These are phyloP conservation scores for Colostygia pectinataria DNA, from an alignment of 2,888 invertebrate species.

Conservation along the genomic window DNA sequence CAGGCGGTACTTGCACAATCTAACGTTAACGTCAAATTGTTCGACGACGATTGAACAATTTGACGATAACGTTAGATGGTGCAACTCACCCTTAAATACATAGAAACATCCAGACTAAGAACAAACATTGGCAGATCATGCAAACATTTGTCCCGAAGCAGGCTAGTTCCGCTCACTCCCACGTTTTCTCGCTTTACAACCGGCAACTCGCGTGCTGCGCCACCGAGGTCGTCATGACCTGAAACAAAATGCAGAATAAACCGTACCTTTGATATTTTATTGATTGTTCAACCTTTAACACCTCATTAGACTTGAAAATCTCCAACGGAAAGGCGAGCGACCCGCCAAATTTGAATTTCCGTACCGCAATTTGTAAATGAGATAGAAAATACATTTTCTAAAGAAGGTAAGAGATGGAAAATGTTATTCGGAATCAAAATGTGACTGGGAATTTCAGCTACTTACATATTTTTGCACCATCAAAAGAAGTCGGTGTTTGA, in stretches of 20 bases:
- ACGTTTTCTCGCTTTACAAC: too few relatives aligned
- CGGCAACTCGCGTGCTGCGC: too few relatives aligned
- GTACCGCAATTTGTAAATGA: constrained; percentile 60
- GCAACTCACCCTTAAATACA: too few relatives aligned
- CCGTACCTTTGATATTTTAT: constrained; percentile 62
- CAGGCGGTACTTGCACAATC: too few relatives aligned
- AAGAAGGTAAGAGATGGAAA: constrained; percentile 46
- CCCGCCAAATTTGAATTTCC: constrained; percentile 80
- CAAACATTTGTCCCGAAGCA: too few relatives aligned
- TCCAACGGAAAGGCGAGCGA: constrained; percentile 77
- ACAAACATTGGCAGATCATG: too few relatives aligned
- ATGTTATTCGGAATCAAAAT: constrained; percentile 66
- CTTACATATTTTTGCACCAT: constrained; percentile 81
- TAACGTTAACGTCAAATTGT: too few relatives aligned
- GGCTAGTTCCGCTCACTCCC: too few relatives aligned
- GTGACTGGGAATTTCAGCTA: constrained; percentile 75
- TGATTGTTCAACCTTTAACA: constrained; percentile 77
- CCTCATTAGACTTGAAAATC: constrained; percentile 77
- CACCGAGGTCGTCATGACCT: too few relatives aligned
- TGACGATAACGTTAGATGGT: too few relatives aligned
- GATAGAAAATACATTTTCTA: constrained; percentile 37
- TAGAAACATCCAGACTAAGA: too few relatives aligned
- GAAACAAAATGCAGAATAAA: constrained; percentile 28
- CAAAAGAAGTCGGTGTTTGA: constrained; percentile 75
- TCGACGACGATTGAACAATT: too few relatives aligned